Conservation (phyloP, 64 coral and sea anemone genomes). For the Cladopsammia gracilis region DNA sequence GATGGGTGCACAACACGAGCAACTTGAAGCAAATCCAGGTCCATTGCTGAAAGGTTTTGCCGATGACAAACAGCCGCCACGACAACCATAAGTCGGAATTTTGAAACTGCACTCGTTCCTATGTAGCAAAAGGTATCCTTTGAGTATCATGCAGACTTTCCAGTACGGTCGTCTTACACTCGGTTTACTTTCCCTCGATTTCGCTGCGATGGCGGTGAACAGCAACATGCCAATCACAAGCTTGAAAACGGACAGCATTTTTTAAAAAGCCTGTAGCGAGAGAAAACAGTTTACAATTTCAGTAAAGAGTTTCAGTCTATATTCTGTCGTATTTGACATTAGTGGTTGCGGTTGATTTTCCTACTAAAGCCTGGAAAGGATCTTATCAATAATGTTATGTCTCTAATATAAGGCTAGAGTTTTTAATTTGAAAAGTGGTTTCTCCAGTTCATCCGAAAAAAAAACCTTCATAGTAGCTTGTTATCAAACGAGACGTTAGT, state of each 20-base stretch:
- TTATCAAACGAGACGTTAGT: no score
- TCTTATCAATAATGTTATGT: no score
- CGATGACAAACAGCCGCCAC: slow-evolving; percentile 84
- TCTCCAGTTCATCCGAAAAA: no score
- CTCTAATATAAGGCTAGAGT: no score
- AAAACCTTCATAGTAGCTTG: no score
- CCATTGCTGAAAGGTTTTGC: slow-evolving; percentile 75
- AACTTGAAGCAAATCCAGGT: slow-evolving; percentile 85
- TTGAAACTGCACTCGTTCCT: slow-evolving; percentile 14
- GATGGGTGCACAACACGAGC: slow-evolving; percentile 89
- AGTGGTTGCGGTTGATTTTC: no score
- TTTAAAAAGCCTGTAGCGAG: neutral
- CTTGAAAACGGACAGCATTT: neutral
- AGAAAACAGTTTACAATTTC: neutral
- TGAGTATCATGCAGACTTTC: neutral
- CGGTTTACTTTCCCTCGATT: neutral
- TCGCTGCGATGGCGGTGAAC: neutral
- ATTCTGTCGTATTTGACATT: no score
- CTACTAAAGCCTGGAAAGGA: no score
- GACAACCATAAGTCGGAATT: slow-evolving; percentile 75
- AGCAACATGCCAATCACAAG: neutral
- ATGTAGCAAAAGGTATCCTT: slow-evolving; percentile 12
- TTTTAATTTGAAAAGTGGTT: no score
- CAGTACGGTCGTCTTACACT: neutral
- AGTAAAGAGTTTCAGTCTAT: no score